Evolutionary conservation across 2,113 vertebrate genomes (phyloP).

Genomic region (Emydura subglobosa): DNA sequence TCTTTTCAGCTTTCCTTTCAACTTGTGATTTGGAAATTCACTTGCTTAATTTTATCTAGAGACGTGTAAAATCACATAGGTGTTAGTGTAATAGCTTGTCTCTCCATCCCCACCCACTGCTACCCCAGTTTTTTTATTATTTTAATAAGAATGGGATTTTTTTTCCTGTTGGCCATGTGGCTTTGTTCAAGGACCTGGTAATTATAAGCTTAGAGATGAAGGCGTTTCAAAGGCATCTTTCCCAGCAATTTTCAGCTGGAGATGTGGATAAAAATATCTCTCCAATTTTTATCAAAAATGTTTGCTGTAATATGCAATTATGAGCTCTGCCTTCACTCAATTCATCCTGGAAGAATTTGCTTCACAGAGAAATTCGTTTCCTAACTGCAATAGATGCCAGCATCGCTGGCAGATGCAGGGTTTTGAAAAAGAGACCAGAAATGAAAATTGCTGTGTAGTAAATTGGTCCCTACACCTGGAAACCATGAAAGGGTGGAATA

Average conservation of each 20-base stretch:
- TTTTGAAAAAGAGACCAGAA: conserved; percentile 28
- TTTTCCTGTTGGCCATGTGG: conserved; percentile 30
- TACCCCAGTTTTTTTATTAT: neutral
- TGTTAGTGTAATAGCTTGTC: conserved; percentile 18
- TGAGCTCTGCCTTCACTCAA: conserved; percentile 77
- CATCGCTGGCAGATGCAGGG: conserved; percentile 51
- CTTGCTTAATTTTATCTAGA: conserved; percentile 53
- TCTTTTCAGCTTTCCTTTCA: neutral
- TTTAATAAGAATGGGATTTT: conserved; percentile 29
- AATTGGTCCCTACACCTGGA: conserved; percentile 64
- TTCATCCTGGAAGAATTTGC: conserved; percentile 74
- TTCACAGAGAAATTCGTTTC: conserved; percentile 73
- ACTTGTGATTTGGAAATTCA: conserved; percentile 37
- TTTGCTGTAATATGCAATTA: conserved; percentile 79
- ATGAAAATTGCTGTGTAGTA: conserved; percentile 42
- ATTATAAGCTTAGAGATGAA: conserved; percentile 80
- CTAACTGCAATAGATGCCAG: conserved; percentile 63
- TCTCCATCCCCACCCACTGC: conserved; percentile 37
- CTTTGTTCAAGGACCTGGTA: conserved; percentile 80
- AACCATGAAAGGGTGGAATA: conserved; percentile 29
- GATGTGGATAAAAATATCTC: conserved; percentile 82
- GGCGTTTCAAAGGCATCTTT: conserved; percentile 84
- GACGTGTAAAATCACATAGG: conserved; percentile 25
- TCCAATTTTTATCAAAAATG: conserved; percentile 70
- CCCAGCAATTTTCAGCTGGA: conserved; percentile 81